Conservation (phyloP, 2,113 vertebrate species). For the Pterocles orientalis region DNA sequence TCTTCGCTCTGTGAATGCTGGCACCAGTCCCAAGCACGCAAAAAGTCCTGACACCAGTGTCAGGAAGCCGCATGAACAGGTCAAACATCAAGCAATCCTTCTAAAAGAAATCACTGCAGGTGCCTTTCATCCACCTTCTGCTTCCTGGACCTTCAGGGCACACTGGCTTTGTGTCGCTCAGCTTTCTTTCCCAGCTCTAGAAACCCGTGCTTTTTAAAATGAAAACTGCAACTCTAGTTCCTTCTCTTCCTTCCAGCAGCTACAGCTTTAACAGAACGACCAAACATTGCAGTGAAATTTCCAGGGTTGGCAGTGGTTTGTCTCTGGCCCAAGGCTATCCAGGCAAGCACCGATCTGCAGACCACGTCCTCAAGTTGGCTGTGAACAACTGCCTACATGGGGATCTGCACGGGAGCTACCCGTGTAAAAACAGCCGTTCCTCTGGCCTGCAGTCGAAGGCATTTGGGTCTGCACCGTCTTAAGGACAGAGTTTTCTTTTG, state of each 20-base stretch:
- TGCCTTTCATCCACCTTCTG: slow-evolving; percentile 25
- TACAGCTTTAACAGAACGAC: not conserved
- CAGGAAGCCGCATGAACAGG: not conserved
- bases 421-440: fast-evolving
- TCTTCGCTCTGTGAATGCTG: not conserved
- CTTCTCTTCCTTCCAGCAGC: not conserved
- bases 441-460: not conserved
- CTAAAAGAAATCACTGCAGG: slow-evolving; percentile 26
- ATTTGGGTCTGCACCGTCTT: not conserved
- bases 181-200: not conserved
- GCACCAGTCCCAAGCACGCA: not conserved
- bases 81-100: slow-evolving; percentile 35
- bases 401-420: not conserved
- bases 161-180: slow-evolving; percentile 16
- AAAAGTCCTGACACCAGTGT: not conserved
- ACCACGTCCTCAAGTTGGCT: not conserved
- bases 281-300: not conserved
- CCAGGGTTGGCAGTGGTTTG: not conserved
- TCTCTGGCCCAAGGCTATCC: not conserved
- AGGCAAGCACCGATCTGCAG: not conserved
- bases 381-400: not conserved
- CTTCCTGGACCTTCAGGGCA: slow-evolving; percentile 41
- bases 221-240: not conserved
- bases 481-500: not conserved
- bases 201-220: not conserved